Conservation (phyloP, 2,888 invertebrate genomes). For the Lissocephala sabroskyi region DNA sequence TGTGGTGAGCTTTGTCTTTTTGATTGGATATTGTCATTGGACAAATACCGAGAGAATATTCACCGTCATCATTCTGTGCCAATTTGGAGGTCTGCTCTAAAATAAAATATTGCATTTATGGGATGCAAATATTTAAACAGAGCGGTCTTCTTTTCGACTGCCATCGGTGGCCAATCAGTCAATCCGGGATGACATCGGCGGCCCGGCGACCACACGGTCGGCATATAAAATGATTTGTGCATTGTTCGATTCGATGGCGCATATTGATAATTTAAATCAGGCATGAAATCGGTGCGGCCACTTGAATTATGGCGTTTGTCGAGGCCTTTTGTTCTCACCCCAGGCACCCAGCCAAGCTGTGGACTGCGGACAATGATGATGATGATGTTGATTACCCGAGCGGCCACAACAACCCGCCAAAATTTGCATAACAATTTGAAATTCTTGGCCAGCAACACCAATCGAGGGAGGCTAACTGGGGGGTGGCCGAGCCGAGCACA, state of each 20-base stretch:
- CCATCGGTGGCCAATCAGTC: constrained; percentile 12
- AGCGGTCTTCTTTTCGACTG: neutral
- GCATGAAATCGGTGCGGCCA: constrained; percentile 60
- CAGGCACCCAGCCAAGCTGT: constrained; percentile 28
- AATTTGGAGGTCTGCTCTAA: constrained; percentile 43
- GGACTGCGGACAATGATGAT: constrained; percentile 19
- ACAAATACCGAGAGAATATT: no score
- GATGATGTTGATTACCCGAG: no score
- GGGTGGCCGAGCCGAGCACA: no score
- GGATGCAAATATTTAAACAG: constrained; percentile 9
- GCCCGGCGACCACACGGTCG: constrained; percentile 49
- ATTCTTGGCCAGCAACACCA: no score
- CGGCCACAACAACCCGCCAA: constrained; percentile 3
- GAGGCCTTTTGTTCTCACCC: constrained; percentile 62
- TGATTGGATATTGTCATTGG: no score
- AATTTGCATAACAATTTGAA: constrained; percentile 63
- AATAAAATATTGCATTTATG: constrained; percentile 51
- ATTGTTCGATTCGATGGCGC: constrained; percentile 55
- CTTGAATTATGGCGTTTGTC: constrained; percentile 64
- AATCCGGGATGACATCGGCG: constrained; percentile 2
- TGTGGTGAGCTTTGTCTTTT: no score
- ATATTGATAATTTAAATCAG: constrained; percentile 65
- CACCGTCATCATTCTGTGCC: constrained; percentile 5
- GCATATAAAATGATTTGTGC: constrained; percentile 63
- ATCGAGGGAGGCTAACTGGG: no score